Evolutionary conservation across 2,888 invertebrate species (phyloP), one percentile per base, ranked within the genome.

Genomic region (Drosophila eohydei): DNA sequence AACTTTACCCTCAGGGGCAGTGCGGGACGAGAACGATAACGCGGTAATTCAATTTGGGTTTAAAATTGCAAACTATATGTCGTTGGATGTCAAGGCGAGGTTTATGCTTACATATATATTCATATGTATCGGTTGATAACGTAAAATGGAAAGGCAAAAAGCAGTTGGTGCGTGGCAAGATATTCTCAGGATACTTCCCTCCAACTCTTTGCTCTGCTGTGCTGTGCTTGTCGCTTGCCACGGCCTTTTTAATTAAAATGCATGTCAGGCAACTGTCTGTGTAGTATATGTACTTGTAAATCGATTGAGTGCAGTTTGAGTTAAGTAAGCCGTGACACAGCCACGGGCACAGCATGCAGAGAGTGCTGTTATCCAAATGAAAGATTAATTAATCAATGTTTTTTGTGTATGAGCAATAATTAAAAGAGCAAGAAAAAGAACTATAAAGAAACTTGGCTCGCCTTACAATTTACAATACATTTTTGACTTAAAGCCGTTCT

Each of bases 301-400:
- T 88, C 87, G 88, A 88, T 86, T 85, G 83, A 86, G 81, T 83
- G 80, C 81, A 81, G 75, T 76, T 83, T 69, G 72, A 83, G 80
- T 74, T 79, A 60, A 74, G 78, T 52, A 74, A 71, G 51, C 44
- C 50, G 64, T 41, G 57, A 26, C 62, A 48, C 16, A 40, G 43
- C 9, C 40, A 16, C n/a, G 16, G 32, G 43, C 26, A 28, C 41
- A 28, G 14, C 28, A 14, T 8, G 44, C 56, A 30, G 46, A 44
- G 40, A 30, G 34, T 9, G 43, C 43, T 51, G 55, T 16, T 61
- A 40, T 48, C 61, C 67, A 52, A 76, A 67, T 62, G 65, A 71
- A 62, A 64, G 62, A 77, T 86, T 82, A 82, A 81, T 81, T 81
- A 82, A 82, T 73, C 66, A 78, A 74, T 72, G 67, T 74, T 80